phyloP scores from a whole-genome alignment of 2,797 vertebrate species.

The Telmatherina bonti region DNA sequence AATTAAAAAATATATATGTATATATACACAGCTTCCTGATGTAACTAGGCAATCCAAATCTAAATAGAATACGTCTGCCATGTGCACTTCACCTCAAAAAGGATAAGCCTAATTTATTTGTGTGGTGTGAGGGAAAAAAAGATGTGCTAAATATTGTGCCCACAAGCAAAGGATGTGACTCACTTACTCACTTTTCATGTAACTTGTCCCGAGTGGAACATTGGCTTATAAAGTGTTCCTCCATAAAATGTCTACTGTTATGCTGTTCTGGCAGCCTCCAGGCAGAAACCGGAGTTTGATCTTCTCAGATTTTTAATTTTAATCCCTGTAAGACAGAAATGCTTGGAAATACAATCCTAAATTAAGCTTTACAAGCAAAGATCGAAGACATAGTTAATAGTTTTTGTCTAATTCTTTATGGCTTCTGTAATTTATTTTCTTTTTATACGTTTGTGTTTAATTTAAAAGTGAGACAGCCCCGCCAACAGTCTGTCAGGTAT shows the following conservation, averaged over 20 bases:
- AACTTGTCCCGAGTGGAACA: constrained; percentile 64
- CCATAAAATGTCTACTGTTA: constrained; percentile 67
- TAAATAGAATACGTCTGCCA: constrained; percentile 50
- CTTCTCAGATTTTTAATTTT: constrained; percentile 45
- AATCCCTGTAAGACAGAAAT: constrained; percentile 26
- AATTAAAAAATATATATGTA: constrained; percentile 5
- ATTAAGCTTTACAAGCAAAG: constrained; percentile 12
- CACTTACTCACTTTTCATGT: constrained; percentile 68
- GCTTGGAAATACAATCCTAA: constrained; percentile 27
- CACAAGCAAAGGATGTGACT: constrained; percentile 66
- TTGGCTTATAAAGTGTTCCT: constrained; percentile 68
- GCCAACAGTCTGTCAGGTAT: constrained; percentile 4
- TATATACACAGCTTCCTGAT: background rate
- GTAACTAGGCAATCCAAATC: constrained; percentile 16
- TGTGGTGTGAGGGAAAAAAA: constrained; percentile 34
- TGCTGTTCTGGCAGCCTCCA: constrained; percentile 49
- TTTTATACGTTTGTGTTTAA: constrained; percentile 3
- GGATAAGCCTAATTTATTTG: constrained; percentile 52
- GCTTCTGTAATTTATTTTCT: background rate
- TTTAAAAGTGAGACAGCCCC: constrained; percentile 9
- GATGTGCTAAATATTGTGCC: constrained; percentile 67
- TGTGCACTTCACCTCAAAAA: constrained; percentile 15
- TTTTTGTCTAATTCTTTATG: constrained; percentile 18
- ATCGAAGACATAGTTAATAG: constrained; percentile 7
- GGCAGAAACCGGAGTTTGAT: constrained; percentile 61